A percentile compares a stretch with the other conserved stretches of the same genome.
phyloP scores from a whole-genome alignment of 2,797 vertebrate species.

The Paramormyrops hopkinsi region DNA sequence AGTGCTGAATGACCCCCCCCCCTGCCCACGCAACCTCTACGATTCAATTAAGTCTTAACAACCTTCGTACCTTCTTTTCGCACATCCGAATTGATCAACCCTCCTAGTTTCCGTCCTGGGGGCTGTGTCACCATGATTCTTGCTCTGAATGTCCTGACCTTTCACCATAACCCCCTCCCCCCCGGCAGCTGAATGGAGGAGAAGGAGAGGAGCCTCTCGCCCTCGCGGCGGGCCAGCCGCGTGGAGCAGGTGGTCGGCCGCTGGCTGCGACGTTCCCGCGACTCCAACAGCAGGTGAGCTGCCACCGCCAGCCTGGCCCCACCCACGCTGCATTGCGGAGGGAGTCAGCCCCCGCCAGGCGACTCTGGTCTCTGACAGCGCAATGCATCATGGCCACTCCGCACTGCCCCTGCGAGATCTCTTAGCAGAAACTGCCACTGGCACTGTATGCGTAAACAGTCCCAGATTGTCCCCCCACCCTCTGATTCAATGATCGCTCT shows the following conservation, averaged over 20 bases:
- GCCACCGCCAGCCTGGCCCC: neutral
- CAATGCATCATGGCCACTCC: neutral
- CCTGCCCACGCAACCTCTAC: constrained; percentile 25
- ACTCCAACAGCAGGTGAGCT: constrained; percentile 76
- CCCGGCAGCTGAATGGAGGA: constrained; percentile 82
- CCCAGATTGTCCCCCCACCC: neutral
- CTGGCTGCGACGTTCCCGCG: constrained; percentile 86
- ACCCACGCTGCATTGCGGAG: neutral
- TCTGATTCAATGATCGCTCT: neutral
- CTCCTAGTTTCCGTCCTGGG: neutral
- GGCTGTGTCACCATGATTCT: neutral
- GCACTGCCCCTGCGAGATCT: neutral
- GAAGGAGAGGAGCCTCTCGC: constrained; percentile 80
- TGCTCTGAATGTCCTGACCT: neutral
- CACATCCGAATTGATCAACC: constrained; percentile 5
- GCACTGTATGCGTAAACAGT: neutral
- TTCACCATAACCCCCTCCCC: constrained; percentile 15
- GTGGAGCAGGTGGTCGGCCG: constrained; percentile 95
- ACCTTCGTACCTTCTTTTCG: constrained; percentile 36
- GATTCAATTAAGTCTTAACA: constrained; percentile 37
- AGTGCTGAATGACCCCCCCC: constrained; percentile 28
- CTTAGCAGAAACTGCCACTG: neutral
- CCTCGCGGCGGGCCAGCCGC: constrained; percentile 73
- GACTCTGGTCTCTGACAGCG: neutral
- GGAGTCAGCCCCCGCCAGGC: neutral